Percentiles rank a stretch among this genome's conserved stretches.
phyloP scores from a whole-genome alignment of 2,797 vertebrate genomes.

The Gymnothorax javanicus region DNA sequence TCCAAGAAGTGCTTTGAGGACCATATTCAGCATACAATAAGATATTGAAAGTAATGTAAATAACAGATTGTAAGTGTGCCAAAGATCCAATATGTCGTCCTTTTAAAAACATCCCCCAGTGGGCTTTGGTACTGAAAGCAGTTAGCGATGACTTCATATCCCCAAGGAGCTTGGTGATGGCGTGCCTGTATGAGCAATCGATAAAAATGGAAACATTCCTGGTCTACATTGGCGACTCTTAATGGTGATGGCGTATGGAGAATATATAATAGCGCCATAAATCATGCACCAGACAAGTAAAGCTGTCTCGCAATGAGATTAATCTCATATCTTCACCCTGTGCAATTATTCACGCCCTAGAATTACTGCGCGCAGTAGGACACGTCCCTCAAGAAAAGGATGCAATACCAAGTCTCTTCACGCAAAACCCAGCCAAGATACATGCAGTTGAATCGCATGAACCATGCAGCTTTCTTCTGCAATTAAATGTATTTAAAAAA shows the following conservation, averaged over 20 bases:
- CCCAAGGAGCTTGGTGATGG: conserved; percentile 53
- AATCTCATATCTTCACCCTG: conserved; percentile 10
- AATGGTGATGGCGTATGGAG: conserved; percentile 35
- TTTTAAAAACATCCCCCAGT: conserved; percentile 68
- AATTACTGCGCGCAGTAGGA: conserved; percentile 44
- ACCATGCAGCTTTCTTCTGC: conserved; percentile 57
- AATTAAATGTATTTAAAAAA: conserved; percentile 61
- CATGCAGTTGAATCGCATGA: conserved; percentile 56
- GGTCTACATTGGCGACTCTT: conserved; percentile 43
- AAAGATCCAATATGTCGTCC: conserved; percentile 59
- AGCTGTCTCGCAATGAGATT: conserved; percentile 16
- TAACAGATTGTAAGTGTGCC: conserved; percentile 43
- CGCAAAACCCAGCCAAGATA: conserved; percentile 55
- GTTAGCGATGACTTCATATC: conserved; percentile 63
- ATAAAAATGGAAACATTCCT: conserved; percentile 54
- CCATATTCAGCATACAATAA: conserved; percentile 64
- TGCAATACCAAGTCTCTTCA: conserved; percentile 55
- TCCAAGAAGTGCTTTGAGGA: conserved; percentile 52
- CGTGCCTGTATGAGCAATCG: conserved; percentile 62
- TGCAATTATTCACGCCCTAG: conserved; percentile 15
- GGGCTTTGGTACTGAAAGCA: conserved; percentile 42
- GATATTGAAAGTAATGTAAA: conserved; percentile 52
- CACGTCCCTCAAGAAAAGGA: conserved; percentile 58
- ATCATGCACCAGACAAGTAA: conserved; percentile 33
- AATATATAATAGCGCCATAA: conserved; percentile 49